Base-by-base conservation (phyloP, 2,888 invertebrate genomes). In the Pachymerium ferrugineum region DNA sequence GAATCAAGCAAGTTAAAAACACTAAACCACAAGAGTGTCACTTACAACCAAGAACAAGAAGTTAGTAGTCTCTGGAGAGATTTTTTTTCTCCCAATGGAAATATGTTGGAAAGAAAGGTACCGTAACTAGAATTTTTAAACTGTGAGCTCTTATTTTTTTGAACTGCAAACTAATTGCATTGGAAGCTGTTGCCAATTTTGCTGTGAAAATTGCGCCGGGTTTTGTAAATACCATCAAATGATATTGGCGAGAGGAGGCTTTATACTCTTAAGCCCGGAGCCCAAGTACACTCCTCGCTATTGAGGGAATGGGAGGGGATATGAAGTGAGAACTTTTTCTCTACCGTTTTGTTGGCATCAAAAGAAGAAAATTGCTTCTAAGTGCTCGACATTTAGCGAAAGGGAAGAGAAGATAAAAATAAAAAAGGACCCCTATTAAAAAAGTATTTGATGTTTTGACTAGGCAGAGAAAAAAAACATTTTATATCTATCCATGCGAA, bases 151-250 rank as follows among this genome's bases (percentile, higher is more conserved):
- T 16, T 47, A 19, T 47, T 47, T 47, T 47, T 47, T 47, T 47
- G n/a, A 47, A 47, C 47, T 47, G 47, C 47, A 16, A 47, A 22
- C 47, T 47, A 47, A 47, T 47, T 47, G 16, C 47, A 47, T 47
- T 47, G 47, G 47, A 47, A 47, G 47, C 47, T 47, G 47, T 47
- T 47, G 47, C 47, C 47, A 47, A 47, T 47, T 47, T 47, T 47
- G 47, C 47, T 47, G 47, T 47, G 47, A 47, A 47, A 47, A 47
- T 47, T 47, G 47, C 47, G 47, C 22, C 47, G 47, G n/a, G 47
- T 47, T 47, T 47, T 47, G 47, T 47, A 47, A 47, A 47, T 47
- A 47, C 47, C 47, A 47, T 47, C 47, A 47, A 47, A 47, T 47
- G 47, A 47, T 47, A 47, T 47, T 47, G 47, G 47, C 22, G 47